These are phyloP conservation scores for Astreopora myriophthalma DNA, from an alignment of 64 coral and sea anemone species.

Conservation along the genomic window DNA sequence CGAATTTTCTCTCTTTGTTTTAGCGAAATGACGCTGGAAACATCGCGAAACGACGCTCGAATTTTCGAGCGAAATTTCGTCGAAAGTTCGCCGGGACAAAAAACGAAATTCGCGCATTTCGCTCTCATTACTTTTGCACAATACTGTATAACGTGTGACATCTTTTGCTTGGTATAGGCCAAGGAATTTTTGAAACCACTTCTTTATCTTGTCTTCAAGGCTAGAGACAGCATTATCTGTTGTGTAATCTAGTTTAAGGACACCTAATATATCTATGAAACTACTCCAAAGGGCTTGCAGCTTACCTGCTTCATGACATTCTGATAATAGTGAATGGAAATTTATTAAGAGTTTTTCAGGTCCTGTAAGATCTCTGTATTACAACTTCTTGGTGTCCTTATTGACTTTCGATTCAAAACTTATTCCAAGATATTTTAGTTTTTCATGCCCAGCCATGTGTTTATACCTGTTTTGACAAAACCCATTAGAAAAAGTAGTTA, in stretches of 20 bases:
- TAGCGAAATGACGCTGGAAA: no score
- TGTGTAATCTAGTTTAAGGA: neutral
- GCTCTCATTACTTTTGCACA: no score
- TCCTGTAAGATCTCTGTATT: neutral
- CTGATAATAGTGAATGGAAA: neutral
- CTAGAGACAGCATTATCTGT: neutral
- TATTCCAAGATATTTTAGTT: neutral
- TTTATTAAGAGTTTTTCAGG: constrained; percentile 15
- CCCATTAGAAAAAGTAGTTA: neutral
- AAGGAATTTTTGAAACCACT: neutral
- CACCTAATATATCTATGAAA: neutral
- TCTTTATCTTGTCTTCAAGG: constrained; percentile 9
- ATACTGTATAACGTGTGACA: constrained; percentile 33
- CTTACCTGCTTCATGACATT: neutral
- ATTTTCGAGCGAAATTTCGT: no score
- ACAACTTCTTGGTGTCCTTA: neutral
- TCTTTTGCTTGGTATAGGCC: constrained; percentile 38
- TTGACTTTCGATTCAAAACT: neutral
- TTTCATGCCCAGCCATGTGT: neutral
- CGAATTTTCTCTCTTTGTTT: no score
- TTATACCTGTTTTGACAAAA: neutral
- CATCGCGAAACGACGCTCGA: no score
- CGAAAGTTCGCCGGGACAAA: no score
- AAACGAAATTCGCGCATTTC: no score
- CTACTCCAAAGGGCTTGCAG: neutral